These are phyloP conservation scores for Gambusia holbrooki DNA, from an alignment of 2,113 vertebrate species.

Conservation along the genomic window DNA sequence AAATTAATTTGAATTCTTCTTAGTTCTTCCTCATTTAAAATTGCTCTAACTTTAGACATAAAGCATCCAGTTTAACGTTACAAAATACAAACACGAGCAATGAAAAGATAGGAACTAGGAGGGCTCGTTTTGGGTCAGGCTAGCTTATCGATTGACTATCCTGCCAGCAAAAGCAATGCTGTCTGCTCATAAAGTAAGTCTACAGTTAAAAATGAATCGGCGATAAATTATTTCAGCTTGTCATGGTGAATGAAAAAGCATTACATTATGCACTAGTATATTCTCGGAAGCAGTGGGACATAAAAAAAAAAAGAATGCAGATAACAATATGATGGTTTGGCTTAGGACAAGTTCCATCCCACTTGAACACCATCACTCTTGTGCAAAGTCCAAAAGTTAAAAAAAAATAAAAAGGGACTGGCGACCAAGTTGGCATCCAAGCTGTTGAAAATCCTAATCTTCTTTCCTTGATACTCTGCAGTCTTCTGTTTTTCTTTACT, in stretches of 20 bases:
- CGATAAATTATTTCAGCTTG: background rate
- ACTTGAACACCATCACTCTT: conserved; percentile 1
- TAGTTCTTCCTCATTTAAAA: too few relatives aligned
- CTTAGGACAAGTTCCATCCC: background rate
- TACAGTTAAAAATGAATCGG: background rate
- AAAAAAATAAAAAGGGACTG: background rate
- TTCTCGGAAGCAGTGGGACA: background rate
- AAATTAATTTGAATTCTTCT: background rate
- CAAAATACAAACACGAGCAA: background rate
- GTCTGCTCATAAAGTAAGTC: background rate
- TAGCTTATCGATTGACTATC: background rate
- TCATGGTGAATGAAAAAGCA: background rate
- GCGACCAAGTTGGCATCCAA: conserved; percentile 18
- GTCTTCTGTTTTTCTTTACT: conserved; percentile 13
- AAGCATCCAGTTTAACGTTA: background rate
- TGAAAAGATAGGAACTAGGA: background rate
- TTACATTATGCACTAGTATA: background rate
- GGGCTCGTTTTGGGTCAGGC: background rate
- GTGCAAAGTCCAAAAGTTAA: conserved; percentile 17
- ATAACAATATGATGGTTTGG: background rate
- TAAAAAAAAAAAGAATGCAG: background rate
- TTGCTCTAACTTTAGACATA: too few relatives aligned
- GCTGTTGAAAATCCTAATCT: conserved; percentile 27
- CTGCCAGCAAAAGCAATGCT: background rate
- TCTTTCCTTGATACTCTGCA: conserved; percentile 22